Base-by-base conservation (phyloP, 2,113 vertebrate genomes). In the Salvelinus alpinus region DNA sequence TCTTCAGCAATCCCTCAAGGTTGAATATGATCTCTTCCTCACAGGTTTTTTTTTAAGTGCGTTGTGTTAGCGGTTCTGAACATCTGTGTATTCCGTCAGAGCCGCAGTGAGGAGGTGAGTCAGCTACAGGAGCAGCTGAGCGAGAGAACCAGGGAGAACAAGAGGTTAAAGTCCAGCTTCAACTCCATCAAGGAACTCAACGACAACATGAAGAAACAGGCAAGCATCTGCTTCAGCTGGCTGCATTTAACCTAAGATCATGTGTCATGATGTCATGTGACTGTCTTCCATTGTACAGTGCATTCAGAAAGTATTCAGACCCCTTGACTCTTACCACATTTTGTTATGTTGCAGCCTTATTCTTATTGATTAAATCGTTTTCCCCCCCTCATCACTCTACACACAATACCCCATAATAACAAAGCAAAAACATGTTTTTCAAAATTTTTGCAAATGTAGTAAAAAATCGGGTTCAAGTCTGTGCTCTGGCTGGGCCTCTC, bases 161-260 rank as follows among this genome's bases (percentile, higher is more conserved):
- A 89, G 80, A 95, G 96, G 69, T 90, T 97, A n/a, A 96, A 91
- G 79, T 93, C 91, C 0, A 97, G 93, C 73, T 97, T 97, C 83
- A 93, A 95, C 74, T 88, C 92, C 29, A 88, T 97, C 73, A 99
- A 94, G 88, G 94, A 95, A 73, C 78, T 94, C 68, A 97, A 98
- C 73, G 94, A 97, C 74, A 91, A 86, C 74, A 85, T 96, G 91
- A 98, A 88, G 82, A 96, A 95, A 82, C 95, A 96, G 95, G 97
- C 93, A 86, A 88, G 82, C 69, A 18, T 18, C 16, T 54, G 38
- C 9, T 44, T 44, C 38, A 44, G 38, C 38, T 44, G 38, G 38
- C 38, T 44, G 8, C 38, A 12, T 44, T 44, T 38, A 9, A 38
- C 38, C 38, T 38, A 38, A 38, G 8, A 38, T 38, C 38, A 38